A percentile compares a stretch with the other conserved stretches of the same genome.
These are phyloP conservation scores for Tenualosa ilisha DNA, from an alignment of 2,797 vertebrate species.

Conservation along the genomic window DNA sequence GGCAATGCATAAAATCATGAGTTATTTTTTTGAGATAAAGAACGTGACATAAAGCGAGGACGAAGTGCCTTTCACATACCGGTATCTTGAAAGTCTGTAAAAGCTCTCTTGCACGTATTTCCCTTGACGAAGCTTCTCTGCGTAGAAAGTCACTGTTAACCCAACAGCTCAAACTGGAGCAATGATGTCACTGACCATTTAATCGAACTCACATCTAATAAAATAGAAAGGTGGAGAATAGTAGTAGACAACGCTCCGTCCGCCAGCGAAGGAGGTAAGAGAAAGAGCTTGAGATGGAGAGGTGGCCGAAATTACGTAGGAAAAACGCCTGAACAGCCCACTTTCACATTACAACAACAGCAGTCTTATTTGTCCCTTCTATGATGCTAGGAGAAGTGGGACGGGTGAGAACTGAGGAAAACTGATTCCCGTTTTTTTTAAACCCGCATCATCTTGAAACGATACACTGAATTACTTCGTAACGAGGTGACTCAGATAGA, in stretches of 20 bases:
- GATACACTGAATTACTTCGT: slow-evolving; percentile 4
- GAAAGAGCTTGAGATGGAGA: slow-evolving; percentile 51
- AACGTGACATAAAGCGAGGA: too few species aligned
- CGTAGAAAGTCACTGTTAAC: background rate
- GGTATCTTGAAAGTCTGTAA: background rate
- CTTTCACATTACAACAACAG: slow-evolving; percentile 37
- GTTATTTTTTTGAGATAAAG: too few species aligned
- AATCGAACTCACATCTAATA: background rate
- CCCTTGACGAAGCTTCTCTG: background rate
- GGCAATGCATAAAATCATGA: background rate
- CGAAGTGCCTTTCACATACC: background rate
- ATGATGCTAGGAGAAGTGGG: slow-evolving; percentile 37
- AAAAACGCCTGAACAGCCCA: slow-evolving; percentile 39
- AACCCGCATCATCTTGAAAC: background rate
- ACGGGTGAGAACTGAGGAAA: slow-evolving; percentile 26
- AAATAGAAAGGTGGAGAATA: background rate
- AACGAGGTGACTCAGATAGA: background rate
- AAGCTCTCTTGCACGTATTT: background rate
- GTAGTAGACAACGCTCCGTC: slow-evolving; percentile 31
- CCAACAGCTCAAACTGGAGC: background rate
- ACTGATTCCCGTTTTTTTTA: slow-evolving; percentile 13
- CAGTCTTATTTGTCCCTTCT: slow-evolving; percentile 43
- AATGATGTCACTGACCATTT: slow-evolving; percentile 16
- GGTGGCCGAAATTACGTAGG: slow-evolving; percentile 38
- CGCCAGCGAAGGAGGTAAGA: slow-evolving; percentile 47